Base-by-base conservation (phyloP, 2,113 vertebrate species). In the Ramphastos sulfuratus region DNA sequence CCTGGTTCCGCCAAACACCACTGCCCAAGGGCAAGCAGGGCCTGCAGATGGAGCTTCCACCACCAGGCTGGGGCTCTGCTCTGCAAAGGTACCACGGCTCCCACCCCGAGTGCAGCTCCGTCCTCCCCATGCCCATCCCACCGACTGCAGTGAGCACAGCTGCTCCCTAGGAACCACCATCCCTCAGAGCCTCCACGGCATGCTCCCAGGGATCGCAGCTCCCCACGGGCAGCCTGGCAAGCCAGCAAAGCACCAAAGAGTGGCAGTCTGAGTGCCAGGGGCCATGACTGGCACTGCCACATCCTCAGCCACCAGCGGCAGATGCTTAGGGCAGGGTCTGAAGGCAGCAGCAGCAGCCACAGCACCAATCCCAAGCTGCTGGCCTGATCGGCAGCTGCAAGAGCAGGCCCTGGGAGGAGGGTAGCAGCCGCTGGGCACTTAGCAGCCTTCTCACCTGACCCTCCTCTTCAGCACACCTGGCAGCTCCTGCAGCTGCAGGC, bases 141-240 rank as follows among this genome's bases (percentile, higher is more conserved):
- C 35, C 0, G 0, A 61, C 46, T 0, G 0, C 42, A 58, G 83
- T 20, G 7, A 63, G 33, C 6, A 17, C 66, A 20, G 58, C n/a
- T 50, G 0, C 0, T 65, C 46, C 74, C 37, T 2, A 5, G 35
- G 24, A 83, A 31, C 35, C 0, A 2, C 8, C 11, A 6, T 66
- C 54, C 76, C 77, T 65, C 54, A 78, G 59, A 65, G 61, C 31
- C 75, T 61, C 42, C 4, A 9, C 1, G 31, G 28, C 35, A 61
- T 9, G 5, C 80, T 46, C 24, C 31, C 21, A 27, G 48, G 60
- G 46, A 90, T 5, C 0, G 0, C 46, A 76, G 77, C 69, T 90
- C 14, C 67, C 44, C 37, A 33, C 12, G 69, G 0, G 2, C 58
- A 79, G 18, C 42, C 55, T 28, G 33, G 59, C 54, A 87, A 33